Evolutionary conservation across 2,888 invertebrate genomes (phyloP), one percentile per base, ranked within the genome.

Genomic region (Cosmia pyralina): DNA sequence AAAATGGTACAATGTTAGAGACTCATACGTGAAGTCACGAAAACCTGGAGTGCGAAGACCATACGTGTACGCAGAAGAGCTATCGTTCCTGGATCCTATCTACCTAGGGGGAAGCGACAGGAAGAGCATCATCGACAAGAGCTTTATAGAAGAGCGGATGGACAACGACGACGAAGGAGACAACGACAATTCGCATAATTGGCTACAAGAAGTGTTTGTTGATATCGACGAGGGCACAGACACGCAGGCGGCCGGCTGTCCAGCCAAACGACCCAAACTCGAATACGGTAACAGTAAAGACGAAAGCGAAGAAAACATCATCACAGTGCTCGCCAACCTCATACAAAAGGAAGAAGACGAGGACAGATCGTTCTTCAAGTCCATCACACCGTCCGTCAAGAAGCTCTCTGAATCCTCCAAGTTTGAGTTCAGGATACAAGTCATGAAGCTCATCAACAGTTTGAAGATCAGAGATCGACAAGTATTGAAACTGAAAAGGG

Each of bases 291-390:
- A 63, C 15, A 48, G 69, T 11, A 87, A 84, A 72, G 89, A 88
- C 6, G 69, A 87, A 4, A 46, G 59, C 0, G 89, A 89, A 13
- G 89, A 89, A 8, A 91, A 84, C 55, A 84, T 93, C 15, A 87
- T 92, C 0, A 73, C 89, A 0, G 84, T 93, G 7, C 88, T 94
- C 22, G 89, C 91, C 13, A 92, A 87, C 70, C 77, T 94, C 48
- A 89, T 94, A 55, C 89, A 91, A n/a, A 92, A 88, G 50, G 94
- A 95, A 68, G 93, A 94, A 8, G 94, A 95, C 44, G 94, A 94
- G 64, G 94, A 94, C 57, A 90, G 92, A 59, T 90, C 94, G 0
- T 95, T 94, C 85, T 95, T 95, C 69, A 93, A 90, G 50, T 94
- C 94, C 0, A 91, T 95, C 58, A 90, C 90, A 1, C 94, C 94